Evolutionary conservation across 2,113 vertebrate species (phyloP), one percentile per base, ranked within the genome.

Genomic region (Salvelinus fontinalis): DNA sequence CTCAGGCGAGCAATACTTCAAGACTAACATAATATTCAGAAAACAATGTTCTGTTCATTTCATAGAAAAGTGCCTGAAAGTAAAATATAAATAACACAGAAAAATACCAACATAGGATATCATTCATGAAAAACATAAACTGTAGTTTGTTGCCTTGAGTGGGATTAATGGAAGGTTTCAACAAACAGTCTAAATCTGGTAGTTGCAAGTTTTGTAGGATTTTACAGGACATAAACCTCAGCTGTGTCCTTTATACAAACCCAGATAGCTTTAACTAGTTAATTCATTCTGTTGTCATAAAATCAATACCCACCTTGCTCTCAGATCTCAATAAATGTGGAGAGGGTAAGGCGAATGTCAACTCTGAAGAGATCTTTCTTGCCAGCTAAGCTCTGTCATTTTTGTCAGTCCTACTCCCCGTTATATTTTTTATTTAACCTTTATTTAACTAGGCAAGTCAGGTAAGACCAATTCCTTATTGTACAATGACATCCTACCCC

Each of bases 271-370:
- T 78, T 22, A 71, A 66, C 62, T 67, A 66, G 76, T 78, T 78
- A 70, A 72, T 73, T 44, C 9, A 44, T 44, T 78, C 48, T 65
- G 44, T 31, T 66, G 70, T 78, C 70, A 71, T 67, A 71, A 73
- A 72, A 72, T 78, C 76, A 78, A 78, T 66, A 72, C 48, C 34
- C 44, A 13, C 26, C 18, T 62, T 66, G 29, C 48, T 5, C 27
- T 72, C 69, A 65, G 59, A 66, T 77, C 76, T 72, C 26, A 72
- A 78, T 72, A 71, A 78, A 73, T 24, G 65, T 34, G 31, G 62
- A 72, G 26, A 29, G 44, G 29, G 26, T 0, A 54, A 13, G 8
- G 5, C n/a, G 49, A 34, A 24, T 22, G 13, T 34, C 29, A 24
- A 60, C 27, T n/a, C 11, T 51, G 49, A 57, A 72, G 24, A 62